Evolutionary conservation across 1,140 invertebrate species (phyloP), one percentile per base, ranked within the genome.

Genomic region (Cotesia typhae): DNA sequence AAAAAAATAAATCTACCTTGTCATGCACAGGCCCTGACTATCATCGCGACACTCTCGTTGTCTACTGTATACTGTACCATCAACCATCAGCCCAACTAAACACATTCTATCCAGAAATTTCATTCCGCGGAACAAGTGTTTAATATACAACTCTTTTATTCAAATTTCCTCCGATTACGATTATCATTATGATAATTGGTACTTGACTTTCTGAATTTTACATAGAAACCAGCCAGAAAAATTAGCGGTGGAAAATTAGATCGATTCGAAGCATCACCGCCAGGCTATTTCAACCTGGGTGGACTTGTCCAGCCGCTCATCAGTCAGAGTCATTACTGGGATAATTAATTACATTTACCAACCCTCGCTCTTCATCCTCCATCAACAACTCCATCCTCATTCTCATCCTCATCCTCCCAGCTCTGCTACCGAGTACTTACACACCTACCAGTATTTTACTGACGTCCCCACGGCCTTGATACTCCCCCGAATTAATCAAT

Each of bases 301-400:
- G 84, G 84, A 87, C 84, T 87, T 87, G 85, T 85, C 84, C 84
- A 82, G 82, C 81, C 84, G 85, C 85, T 87, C 86, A 87, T 87
- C 86, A 87, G 86, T 87, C 86, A 87, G 86, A 87, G 84, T 87
- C 86, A 87, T 87, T 87, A 87, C 86, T 79, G 85, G 85, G 84
- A 87, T 87, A 87, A 87, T 87, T 87, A 87, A 87, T 87, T 87
- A 87, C 86, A 85, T 87, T 87, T 85, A 80, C 81, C 82, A 47
- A 47, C 79, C 82, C 82, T 82, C 82, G 80, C 47, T 37, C 77
- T 52, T 63, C 72, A 41, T 64, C 75, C 74, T 74, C 41, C 41
- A 47, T 47, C 41, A 47, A 47, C 41, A 47, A 47, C 41, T 47
- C 41, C 41, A 6, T 47, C 70, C 78, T 74, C 80, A 72, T 79